phyloP scores from a whole-genome alignment of 1,140 invertebrate species.

The Diachasma alloeum region DNA sequence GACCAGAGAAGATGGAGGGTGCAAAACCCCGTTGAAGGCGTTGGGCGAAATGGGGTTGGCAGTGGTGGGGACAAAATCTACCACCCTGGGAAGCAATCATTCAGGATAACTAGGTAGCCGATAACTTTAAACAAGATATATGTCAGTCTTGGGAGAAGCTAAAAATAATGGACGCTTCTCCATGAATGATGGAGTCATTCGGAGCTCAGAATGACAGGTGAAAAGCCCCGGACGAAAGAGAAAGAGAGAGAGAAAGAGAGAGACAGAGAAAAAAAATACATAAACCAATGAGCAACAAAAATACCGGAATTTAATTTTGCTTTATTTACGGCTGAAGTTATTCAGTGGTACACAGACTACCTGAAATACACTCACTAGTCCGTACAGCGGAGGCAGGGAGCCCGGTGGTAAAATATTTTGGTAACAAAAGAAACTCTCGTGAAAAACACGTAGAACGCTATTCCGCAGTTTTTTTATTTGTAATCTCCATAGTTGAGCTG shows the following conservation, averaged over 20 bases:
- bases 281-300: neutral
- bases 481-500: neutral
- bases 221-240: constrained; percentile 13
- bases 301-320: neutral
- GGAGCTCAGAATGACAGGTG: neutral
- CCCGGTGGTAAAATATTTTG: neutral
- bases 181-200: neutral
- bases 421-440: neutral
- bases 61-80: constrained; percentile 15
- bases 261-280: constrained; percentile 6
- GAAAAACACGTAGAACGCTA: neutral
- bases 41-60: neutral
- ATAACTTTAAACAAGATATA: constrained; percentile 54
- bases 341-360: neutral
- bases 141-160: constrained; percentile 27
- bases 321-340: neutral
- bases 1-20: neutral
- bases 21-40: neutral
- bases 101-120: constrained; percentile 50
- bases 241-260: no score
- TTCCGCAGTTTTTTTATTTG: neutral
- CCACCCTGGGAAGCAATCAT: constrained; percentile 41
- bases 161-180: neutral
- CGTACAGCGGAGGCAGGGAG: neutral
- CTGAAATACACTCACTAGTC: neutral